Base-by-base conservation (phyloP, 2,888 invertebrate genomes). In the Chesias legatella region DNA sequence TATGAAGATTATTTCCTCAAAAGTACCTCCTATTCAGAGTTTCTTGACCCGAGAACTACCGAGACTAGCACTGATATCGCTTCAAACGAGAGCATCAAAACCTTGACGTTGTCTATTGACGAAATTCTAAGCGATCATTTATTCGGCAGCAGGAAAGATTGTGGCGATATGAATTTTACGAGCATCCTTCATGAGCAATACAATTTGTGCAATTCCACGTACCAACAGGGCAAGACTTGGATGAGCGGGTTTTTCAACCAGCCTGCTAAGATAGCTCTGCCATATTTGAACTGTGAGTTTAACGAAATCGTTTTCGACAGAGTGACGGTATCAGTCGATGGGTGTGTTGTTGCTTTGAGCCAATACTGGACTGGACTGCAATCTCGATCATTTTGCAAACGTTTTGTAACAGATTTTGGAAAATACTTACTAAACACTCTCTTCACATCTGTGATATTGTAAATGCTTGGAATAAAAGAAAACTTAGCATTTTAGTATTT, bases 271-370 rank as follows among this genome's bases (percentile, higher is more conserved):
- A 13, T 50, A 0, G 17, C 38, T n/a, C 11, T 39, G 13, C 37
- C 30, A 0, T 33, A 24, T 32, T 21, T 43, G 3, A 27, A 30
- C 20, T 43, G 25, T 10, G 11, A 43, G 1, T 17, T 51, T 1
- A 46, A 53, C 10, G 53, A 51, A 48, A 45, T 23, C 2, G 21
- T 48, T 22, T 51, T 53, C 8, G 42, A 48, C 6, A 21, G 20
- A 10, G 17, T 43, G 13, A 22, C 28, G 1, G n/a, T 29, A 20
- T 23, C 32, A 10, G 8, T 45, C 6, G 40, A 38, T 10, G 28
- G 33, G 7, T 41, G 24, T 27, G 8, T 38, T 6, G 5, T 13
- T 3, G 1, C 20, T n/a, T 20, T 48, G 10, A 11, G 28, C 21
- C 24, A 33, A 17, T 41, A 38, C 20, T 45, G 35, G 23, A 7